Evolutionary conservation across 1,140 invertebrate species (phyloP), one percentile per base, ranked within the genome.

Genomic region (Mylabris phalerata): DNA sequence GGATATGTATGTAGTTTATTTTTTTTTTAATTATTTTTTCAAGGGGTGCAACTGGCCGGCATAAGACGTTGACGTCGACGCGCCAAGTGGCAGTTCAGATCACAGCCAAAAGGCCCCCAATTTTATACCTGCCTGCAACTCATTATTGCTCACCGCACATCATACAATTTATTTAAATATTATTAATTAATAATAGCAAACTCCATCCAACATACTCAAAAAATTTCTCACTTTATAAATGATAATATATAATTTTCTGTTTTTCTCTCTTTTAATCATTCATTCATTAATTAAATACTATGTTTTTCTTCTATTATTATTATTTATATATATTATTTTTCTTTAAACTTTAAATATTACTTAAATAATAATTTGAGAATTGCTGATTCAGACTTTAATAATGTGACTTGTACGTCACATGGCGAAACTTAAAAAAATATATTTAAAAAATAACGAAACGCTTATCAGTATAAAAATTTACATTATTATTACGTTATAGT

Each of bases 281-380:
- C 32, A 5, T 32, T 32, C 32, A 32, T 32, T 32, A 32, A 32
- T 32, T 32, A 32, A 32, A 32, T 32, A 5, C 32, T 70, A 65
- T 54, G 24, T 50, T 46, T 57, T 66, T 60, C 52, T 62, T 62
- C 63, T 63, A 48, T 52, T 60, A 59, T 64, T 66, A 62, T 63
- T 62, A 63, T 48, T 52, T 65, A 60, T 60, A 67, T 67, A 67
- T 66, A 66, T 68, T 70, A 65, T 65, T 64, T 60, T 65, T 42
- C 32, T 42, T 42, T 67, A 65, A 63, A 64, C 60, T 65, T 64
- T 65, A 66, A 64, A 61, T 67, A 61, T 66, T 70, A 68, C 67
- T 73, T 71, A 73, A 73, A 71, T 69, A 69, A 73, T 72, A 72
- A 71, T 68, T 70, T 73, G 72, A 73, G 70, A 73, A 73, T 73